Percentiles rank a stretch among this genome's conserved stretches.
Evolutionary conservation across 2,797 vertebrate genomes (phyloP).

Genomic region (Ctenopoma kingsleyae): DNA sequence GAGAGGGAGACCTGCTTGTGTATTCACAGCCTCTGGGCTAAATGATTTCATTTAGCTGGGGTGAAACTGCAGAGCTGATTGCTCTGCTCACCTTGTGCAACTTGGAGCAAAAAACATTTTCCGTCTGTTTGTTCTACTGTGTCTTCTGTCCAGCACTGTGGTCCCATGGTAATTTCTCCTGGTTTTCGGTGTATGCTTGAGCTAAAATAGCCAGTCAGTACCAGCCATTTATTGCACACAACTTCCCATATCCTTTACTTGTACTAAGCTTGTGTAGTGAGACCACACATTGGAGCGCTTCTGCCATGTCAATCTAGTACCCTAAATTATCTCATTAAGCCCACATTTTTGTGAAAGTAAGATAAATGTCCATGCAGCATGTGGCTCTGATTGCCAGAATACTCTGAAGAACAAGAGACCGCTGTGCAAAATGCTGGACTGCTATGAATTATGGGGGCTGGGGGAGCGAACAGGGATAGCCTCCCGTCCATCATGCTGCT

Average conservation of each 20-base stretch:
- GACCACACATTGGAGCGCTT: slow-evolving; percentile 68
- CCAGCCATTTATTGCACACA: slow-evolving; percentile 42
- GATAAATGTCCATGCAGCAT: slow-evolving; percentile 77
- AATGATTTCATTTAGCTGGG: slow-evolving; percentile 64
- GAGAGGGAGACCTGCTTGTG: slow-evolving; percentile 53
- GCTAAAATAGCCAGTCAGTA: slow-evolving; percentile 44
- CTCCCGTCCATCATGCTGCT: slow-evolving; percentile 65
- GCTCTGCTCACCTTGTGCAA: slow-evolving; percentile 65
- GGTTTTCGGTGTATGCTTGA: slow-evolving; percentile 26
- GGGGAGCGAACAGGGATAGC: slow-evolving; percentile 53
- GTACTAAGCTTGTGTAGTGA: slow-evolving; percentile 25
- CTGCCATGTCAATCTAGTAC: slow-evolving; percentile 47
- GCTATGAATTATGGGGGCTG: slow-evolving; percentile 60
- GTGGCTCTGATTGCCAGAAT: slow-evolving; percentile 84
- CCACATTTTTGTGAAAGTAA: slow-evolving; percentile 76
- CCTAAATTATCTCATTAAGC: slow-evolving; percentile 81
- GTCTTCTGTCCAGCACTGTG: slow-evolving; percentile 36
- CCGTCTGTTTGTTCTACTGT: slow-evolving; percentile 15
- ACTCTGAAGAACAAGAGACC: slow-evolving; percentile 79
- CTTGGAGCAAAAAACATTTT: slow-evolving; percentile 43
- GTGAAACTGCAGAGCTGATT: slow-evolving; percentile 68
- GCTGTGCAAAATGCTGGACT: slow-evolving; percentile 69
- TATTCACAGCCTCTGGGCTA: slow-evolving; percentile 54
- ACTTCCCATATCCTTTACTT: slow-evolving; percentile 41
- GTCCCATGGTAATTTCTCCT: slow-evolving; percentile 43